phyloP scores from a whole-genome alignment of 2,888 invertebrate species.

The Apamea epomidion region DNA sequence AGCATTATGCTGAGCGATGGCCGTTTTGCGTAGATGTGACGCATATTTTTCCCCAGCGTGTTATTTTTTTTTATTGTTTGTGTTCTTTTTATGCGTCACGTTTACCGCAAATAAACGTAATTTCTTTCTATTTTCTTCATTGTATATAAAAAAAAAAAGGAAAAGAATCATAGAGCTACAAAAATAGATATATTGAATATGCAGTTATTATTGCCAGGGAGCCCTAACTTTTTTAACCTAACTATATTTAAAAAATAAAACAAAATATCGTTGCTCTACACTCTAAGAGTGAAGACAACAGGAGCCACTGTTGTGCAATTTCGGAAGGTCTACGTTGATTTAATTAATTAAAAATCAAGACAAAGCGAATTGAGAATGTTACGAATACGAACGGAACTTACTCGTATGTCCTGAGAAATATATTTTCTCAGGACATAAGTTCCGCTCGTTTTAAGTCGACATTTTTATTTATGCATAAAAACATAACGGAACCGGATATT shows the following conservation, averaged over 20 bases:
- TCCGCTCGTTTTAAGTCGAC: slow-evolving; percentile 23
- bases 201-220: not conserved
- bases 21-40: no score
- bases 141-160: no score
- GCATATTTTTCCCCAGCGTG: no score
- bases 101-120: no score
- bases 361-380: not conserved
- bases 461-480: slow-evolving; percentile 3
- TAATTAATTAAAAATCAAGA: not conserved
- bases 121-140: no score
- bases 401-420: not conserved
- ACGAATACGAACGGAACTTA: not conserved
- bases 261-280: not conserved
- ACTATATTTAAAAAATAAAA: not conserved
- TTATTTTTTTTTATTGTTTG: no score
- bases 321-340: not conserved
- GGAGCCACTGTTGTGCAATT: not conserved
- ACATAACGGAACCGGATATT: slow-evolving; percentile 50
- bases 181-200: not conserved
- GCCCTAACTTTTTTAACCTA: not conserved
- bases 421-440: slow-evolving; percentile 24
- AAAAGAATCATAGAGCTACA: no score
- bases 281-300: not conserved
- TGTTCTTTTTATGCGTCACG: no score
- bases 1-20: no score